Percentiles rank a stretch among this genome's conserved stretches.
These are phyloP conservation scores for Eubasilissa regina DNA, from an alignment of 1,140 invertebrate species.

Conservation along the genomic window DNA sequence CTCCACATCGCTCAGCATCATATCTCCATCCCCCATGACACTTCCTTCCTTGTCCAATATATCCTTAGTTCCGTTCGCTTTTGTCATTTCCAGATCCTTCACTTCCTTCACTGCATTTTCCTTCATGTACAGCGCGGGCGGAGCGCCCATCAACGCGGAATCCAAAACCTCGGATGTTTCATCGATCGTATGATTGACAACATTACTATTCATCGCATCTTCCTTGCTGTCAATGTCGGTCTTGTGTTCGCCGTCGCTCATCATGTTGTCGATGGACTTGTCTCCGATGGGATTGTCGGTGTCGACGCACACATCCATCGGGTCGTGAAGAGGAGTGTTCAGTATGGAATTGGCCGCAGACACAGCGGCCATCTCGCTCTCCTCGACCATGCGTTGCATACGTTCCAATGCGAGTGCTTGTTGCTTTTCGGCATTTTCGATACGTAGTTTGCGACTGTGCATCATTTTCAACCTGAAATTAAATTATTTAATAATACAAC, in stretches of 20 bases:
- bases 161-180: background rate
- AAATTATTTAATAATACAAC: too few relatives aligned
- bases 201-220: background rate
- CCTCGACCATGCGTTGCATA: conserved; percentile 70
- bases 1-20: conserved; percentile 82
- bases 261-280: conserved; percentile 10
- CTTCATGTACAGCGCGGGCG: conserved; percentile 38
- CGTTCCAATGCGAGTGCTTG: conserved; percentile 70
- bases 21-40: conserved; percentile 68
- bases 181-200: background rate
- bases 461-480: conserved; percentile 77
- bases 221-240: conserved; percentile 2
- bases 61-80: conserved; percentile 34
- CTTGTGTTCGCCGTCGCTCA: background rate
- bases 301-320: conserved; percentile 3
- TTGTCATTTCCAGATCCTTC: conserved; percentile 42
- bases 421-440: conserved; percentile 81
- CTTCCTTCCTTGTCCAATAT: conserved; percentile 65
- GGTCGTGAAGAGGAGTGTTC: background rate
- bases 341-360: conserved; percentile 30
- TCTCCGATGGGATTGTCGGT: background rate
- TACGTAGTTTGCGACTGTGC: conserved; percentile 82
- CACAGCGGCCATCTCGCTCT: conserved; percentile 61
- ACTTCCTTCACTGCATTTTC: conserved; percentile 44
- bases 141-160: conserved; percentile 39